A percentile compares a stretch with the other conserved stretches of the same genome.
These are phyloP conservation scores for Parotia lawesii DNA, from an alignment of 2,113 vertebrate genomes.

Conservation along the genomic window DNA sequence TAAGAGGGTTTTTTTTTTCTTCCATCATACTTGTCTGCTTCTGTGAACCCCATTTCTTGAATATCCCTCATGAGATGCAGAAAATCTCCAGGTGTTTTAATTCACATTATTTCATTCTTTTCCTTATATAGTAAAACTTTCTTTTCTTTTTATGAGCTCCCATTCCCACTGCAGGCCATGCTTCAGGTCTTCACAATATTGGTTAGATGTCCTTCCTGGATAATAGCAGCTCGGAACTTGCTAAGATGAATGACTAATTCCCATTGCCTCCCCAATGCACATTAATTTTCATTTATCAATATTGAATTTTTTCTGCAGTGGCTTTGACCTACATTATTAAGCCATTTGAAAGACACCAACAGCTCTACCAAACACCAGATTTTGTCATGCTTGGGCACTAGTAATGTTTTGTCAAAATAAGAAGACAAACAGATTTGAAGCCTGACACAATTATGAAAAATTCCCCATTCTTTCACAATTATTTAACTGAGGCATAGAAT, in stretches of 20 bases:
- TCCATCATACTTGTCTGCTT: not conserved
- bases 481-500: not conserved
- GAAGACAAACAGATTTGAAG: not conserved
- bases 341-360: not conserved
- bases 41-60: not conserved
- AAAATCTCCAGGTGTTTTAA: not conserved
- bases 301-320: not conserved
- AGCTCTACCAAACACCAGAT: not conserved
- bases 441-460: not conserved
- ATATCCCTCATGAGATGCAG: not conserved
- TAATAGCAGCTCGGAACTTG: not conserved
- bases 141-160: not conserved
- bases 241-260: not conserved
- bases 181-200: not conserved
- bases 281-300: slow-evolving; percentile 24
- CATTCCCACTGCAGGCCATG: not conserved
- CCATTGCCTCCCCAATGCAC: not conserved
- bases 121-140: not conserved
- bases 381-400: not conserved
- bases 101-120: not conserved
- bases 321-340: not conserved
- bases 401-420: not conserved
- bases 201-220: not conserved
- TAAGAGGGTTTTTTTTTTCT: not conserved
- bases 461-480: not conserved